Base-by-base conservation (phyloP, 2,888 invertebrate genomes). In the Caenorhabditis angaria region DNA sequence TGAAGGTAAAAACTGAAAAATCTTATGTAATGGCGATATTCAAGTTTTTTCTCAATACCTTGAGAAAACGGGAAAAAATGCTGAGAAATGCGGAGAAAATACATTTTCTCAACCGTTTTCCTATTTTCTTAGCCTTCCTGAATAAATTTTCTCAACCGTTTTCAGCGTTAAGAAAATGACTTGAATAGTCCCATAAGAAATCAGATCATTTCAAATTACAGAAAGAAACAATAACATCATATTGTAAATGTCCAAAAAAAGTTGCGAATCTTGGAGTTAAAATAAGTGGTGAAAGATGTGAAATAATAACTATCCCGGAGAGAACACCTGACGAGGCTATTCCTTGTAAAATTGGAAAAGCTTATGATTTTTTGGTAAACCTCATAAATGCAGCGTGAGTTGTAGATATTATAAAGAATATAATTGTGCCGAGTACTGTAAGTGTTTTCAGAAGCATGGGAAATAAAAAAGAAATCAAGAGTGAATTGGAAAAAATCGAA, bases 211-310 rank as follows among this genome's bases (percentile, higher is more conserved):
- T 14, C 35, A 22, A 22, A 18, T 51, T 58, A 12, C 41, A 71
- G 61, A 22, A 22, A 5, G 61, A 67, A 59, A 77, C 70, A 4
- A 61, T 77, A 14, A 71, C 63, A 28, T 71, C 74, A 1, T 54
- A 29, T 3, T 77, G 77, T 57, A 50, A 71, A 12, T 77, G 77
- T 57, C 74, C 77, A n/a, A 10, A 25, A n/a, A 64, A 29, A 0
- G 22, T 72, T 6, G 71, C 63, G 22, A 50, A 64, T 14, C 18
- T 72, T 18, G 55, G 41, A n/a, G 66, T 51, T 22, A 66, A 56
- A 10, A 58, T 65, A n/a, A 24, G 60, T 0, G 71, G 71, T 65
- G 22, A 41, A 18, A 54, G 32, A 22, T 56, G 55, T 32, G 55
- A 56, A 20, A 54, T 22, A 50, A 24, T 50, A 6, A 50, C 6